These are phyloP conservation scores for Biston betularia DNA, from an alignment of 2,888 invertebrate species.

Conservation along the genomic window DNA sequence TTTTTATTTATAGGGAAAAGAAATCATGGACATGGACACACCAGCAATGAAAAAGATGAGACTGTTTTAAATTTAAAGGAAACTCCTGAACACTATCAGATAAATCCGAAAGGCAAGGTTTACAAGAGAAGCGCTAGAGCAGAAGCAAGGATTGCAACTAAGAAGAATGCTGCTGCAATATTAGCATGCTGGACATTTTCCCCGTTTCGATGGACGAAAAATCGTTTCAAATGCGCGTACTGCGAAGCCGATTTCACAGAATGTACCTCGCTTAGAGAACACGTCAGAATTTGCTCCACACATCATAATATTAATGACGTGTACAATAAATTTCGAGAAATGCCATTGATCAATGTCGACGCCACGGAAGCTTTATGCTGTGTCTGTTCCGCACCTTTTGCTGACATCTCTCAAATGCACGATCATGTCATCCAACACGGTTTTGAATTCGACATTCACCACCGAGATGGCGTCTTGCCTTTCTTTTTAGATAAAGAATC, in stretches of 20 bases:
- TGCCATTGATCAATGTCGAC: conserved; percentile 77
- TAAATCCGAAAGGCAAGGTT: conserved; percentile 50
- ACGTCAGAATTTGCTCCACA: conserved; percentile 64
- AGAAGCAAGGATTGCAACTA: conserved; percentile 71
- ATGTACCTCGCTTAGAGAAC: conserved; percentile 63
- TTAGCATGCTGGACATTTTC: conserved; percentile 73
- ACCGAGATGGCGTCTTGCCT: conserved; percentile 76
- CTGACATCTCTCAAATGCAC: conserved; percentile 62
- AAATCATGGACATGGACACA: conserved; percentile 58
- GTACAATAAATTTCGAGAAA: conserved; percentile 78
- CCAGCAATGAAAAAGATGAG: conserved; percentile 50
- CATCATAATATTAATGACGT: conserved; percentile 70
- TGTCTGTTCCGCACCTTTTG: conserved; percentile 62
- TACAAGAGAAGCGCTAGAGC: conserved; percentile 73
- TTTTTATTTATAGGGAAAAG: conserved; percentile 81
- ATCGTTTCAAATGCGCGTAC: conserved; percentile 76
- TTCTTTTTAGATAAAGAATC: conserved; percentile 72
- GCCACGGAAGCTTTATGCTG: conserved; percentile 66
- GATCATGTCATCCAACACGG: conserved; percentile 70
- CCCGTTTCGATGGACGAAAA: conserved; percentile 78
- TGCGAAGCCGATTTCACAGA: conserved; percentile 75
- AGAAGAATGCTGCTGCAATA: conserved; percentile 73
- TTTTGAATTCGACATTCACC: conserved; percentile 60
- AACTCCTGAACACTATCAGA: conserved; percentile 36
- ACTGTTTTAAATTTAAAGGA: conserved; percentile 53